Conservation (phyloP, 2,113 vertebrate genomes). For the Anhinga rufa region DNA sequence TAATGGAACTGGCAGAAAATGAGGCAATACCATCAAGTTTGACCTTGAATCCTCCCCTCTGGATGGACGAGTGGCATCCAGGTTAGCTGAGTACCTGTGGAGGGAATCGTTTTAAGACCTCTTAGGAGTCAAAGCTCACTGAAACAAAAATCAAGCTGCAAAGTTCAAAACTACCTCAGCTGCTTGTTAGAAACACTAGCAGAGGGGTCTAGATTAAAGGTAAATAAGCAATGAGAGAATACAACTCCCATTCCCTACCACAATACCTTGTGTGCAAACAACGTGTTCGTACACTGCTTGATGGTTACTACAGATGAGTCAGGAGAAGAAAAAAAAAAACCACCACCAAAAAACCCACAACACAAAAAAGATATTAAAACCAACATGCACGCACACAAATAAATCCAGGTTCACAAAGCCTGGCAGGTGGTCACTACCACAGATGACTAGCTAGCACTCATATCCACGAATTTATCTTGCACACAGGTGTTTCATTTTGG, state of each 20-base stretch:
- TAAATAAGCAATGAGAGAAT: background rate
- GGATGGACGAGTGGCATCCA: background rate
- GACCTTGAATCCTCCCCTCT: background rate
- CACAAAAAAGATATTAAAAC: background rate
- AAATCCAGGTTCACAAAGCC: background rate
- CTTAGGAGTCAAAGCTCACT: background rate
- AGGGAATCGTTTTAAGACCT: background rate
- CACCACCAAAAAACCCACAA: no score
- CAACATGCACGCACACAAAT: background rate
- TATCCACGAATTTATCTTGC: background rate
- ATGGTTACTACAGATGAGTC: background rate
- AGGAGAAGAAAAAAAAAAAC: no score
- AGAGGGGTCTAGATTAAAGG: background rate
- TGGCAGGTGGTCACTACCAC: background rate
- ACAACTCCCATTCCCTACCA: background rate
- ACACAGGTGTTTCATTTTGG: constrained; percentile 35
- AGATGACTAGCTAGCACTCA: background rate
- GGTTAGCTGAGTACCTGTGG: background rate
- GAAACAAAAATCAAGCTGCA: background rate
- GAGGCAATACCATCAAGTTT: background rate
- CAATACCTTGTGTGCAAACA: accelerated
- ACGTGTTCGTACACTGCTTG: background rate
- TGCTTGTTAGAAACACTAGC: background rate
- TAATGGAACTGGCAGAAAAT: background rate
- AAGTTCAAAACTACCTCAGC: background rate